Percentiles rank a stretch among this genome's conserved stretches.
Conservation (phyloP, 1,140 invertebrate genomes). For the Rhagoletis pomonella region DNA sequence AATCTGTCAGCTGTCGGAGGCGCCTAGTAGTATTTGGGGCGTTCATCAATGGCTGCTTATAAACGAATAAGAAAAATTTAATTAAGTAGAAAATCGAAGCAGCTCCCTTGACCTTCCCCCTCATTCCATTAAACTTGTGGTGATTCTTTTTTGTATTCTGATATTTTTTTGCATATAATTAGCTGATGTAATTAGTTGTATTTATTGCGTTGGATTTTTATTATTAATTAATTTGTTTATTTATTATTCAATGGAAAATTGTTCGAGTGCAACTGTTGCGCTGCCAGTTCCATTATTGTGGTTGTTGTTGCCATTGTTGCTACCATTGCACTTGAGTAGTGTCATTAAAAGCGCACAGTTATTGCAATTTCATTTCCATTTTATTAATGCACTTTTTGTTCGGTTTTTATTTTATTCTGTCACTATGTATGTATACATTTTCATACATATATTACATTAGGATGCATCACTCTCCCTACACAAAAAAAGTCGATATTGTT, state of each 20-base stretch:
- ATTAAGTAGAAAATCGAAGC: not conserved
- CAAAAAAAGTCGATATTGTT: no score
- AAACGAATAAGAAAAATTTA: not conserved
- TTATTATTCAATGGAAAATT: slow-evolving; percentile 47
- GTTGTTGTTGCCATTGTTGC: not conserved
- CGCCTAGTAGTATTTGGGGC: not conserved
- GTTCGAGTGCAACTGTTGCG: slow-evolving; percentile 46
- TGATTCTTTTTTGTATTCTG: slow-evolving; percentile 58
- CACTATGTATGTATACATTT: not conserved
- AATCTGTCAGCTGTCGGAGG: not conserved
- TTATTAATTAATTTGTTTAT: slow-evolving; percentile 46
- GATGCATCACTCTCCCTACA: no score
- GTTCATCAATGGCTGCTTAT: not conserved
- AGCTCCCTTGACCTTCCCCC: not conserved
- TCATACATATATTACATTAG: no score
- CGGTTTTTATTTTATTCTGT: not conserved
- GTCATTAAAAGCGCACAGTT: slow-evolving; percentile 24
- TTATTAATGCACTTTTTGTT: not conserved
- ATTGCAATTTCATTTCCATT: slow-evolving; percentile 38
- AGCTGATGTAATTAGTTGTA: slow-evolving; percentile 55
- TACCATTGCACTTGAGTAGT: slow-evolving; percentile 2
- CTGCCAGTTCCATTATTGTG: not conserved
- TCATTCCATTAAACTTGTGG: not conserved
- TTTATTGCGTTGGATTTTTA: slow-evolving; percentile 55
- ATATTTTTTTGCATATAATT: slow-evolving; percentile 59